phyloP scores from a whole-genome alignment of 2,888 invertebrate genomes.

The Agonum fuliginosum region DNA sequence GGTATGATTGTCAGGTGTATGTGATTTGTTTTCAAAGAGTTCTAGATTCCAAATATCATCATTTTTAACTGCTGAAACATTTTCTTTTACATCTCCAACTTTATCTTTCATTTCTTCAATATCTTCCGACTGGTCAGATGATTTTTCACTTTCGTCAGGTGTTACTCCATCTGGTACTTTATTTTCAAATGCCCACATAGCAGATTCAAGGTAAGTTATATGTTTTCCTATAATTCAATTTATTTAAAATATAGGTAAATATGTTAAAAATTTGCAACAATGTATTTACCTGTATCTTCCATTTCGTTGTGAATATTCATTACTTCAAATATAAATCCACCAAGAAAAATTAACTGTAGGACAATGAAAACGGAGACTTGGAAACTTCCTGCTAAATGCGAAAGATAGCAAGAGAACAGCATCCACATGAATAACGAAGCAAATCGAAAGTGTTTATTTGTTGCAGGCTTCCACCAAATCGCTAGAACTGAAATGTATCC shows the following conservation, averaged over 20 bases:
- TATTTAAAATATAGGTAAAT: constrained; percentile 66
- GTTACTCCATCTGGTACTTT: constrained; percentile 59
- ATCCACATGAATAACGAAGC: constrained; percentile 86
- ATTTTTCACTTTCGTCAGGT: constrained; percentile 55
- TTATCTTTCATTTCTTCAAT: constrained; percentile 51
- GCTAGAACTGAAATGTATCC: constrained; percentile 83
- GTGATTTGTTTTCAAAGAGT: constrained; percentile 67
- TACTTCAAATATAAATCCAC: constrained; percentile 81
- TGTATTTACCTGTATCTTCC: constrained; percentile 71
- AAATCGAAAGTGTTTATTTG: constrained; percentile 79
- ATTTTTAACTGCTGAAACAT: constrained; percentile 33
- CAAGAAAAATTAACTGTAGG: constrained; percentile 79
- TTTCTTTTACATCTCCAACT: constrained; percentile 23
- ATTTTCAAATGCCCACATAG: constrained; percentile 67
- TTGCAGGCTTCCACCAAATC: constrained; percentile 85
- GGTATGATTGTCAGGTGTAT: constrained; percentile 43
- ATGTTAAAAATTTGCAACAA: neutral
- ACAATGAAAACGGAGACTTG: constrained; percentile 85
- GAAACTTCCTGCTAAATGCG: constrained; percentile 84
- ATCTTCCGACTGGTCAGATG: constrained; percentile 53
- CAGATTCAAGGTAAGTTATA: constrained; percentile 68
- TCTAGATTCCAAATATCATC: constrained; percentile 70
- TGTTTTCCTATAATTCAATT: constrained; percentile 64
- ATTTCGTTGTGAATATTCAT: constrained; percentile 75
- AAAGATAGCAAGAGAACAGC: constrained; percentile 83